phyloP scores from a whole-genome alignment of 23 tunicate species.

The Botrylloides violaceus region DNA sequence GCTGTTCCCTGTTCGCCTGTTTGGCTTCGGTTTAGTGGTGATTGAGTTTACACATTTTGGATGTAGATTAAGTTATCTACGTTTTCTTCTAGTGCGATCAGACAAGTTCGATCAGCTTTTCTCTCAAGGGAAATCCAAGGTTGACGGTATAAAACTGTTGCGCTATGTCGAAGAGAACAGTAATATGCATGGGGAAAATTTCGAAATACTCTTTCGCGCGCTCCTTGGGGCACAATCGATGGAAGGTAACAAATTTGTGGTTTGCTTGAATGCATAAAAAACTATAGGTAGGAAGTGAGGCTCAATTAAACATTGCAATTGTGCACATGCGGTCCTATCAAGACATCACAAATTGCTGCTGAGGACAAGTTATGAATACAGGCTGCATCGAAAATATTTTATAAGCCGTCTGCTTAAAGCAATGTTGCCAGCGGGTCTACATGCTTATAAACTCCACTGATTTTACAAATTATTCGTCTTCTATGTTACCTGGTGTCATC shows the following conservation, averaged over 20 bases:
- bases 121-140: neutral
- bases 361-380: no score
- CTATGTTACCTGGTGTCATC: neutral
- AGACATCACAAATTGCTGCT: no score
- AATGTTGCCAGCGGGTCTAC: neutral
- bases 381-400: no score
- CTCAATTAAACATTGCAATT: no score
- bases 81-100: neutral
- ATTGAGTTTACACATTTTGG: no score
- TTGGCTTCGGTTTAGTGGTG: no score
- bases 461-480: neutral
- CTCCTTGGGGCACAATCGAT: neutral
- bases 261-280: no score
- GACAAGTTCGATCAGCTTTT: constrained; percentile 10
- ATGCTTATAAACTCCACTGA: neutral
- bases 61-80: no score
- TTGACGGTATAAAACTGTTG: neutral
- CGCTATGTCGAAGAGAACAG: neutral
- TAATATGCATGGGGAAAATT: neutral
- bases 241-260: constrained; percentile 17
- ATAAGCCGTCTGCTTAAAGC: no score
- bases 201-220: constrained; percentile 6
- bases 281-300: no score
- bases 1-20: no score
- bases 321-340: no score